Conservation (phyloP, 2,888 invertebrate genomes). For the Ormyrus rosae region DNA sequence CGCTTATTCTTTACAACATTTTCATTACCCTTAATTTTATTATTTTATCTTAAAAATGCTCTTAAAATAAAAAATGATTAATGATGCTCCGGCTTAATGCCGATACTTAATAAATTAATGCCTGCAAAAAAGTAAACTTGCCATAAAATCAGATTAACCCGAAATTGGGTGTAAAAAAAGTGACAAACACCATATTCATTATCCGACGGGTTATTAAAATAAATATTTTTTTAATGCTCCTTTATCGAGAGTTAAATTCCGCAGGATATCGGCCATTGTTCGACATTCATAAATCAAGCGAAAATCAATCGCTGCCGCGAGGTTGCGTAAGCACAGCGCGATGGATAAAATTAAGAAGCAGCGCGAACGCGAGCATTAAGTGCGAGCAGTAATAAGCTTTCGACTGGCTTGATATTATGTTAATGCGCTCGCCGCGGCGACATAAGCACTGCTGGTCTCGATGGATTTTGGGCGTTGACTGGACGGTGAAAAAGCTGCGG, state of each 20-base stretch:
- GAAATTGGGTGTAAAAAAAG: background rate
- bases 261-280: background rate
- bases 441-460: background rate
- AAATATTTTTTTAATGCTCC: constrained; percentile 28
- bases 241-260: constrained; percentile 3
- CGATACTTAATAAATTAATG: constrained; percentile 9
- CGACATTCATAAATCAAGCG: constrained; percentile 21
- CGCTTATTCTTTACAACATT: background rate
- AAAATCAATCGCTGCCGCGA: constrained; percentile 37
- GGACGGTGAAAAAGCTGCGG: background rate
- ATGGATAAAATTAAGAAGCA: background rate
- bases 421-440: constrained; percentile 9
- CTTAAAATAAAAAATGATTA: constrained; percentile 20
- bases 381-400: background rate
- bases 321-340: background rate
- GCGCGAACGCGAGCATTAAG: background rate
- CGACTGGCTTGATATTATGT: constrained; percentile 41
- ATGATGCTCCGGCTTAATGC: constrained; percentile 12
- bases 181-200: constrained; percentile 5
- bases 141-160: background rate
- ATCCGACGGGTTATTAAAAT: constrained; percentile 28
- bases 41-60: constrained; percentile 1
- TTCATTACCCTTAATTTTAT: constrained; percentile 29
- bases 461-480: constrained; percentile 2
- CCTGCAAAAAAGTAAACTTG: background rate